These are phyloP conservation scores for Odontocolon sp. DNA, from an alignment of 2,888 invertebrate species.

Conservation along the genomic window DNA sequence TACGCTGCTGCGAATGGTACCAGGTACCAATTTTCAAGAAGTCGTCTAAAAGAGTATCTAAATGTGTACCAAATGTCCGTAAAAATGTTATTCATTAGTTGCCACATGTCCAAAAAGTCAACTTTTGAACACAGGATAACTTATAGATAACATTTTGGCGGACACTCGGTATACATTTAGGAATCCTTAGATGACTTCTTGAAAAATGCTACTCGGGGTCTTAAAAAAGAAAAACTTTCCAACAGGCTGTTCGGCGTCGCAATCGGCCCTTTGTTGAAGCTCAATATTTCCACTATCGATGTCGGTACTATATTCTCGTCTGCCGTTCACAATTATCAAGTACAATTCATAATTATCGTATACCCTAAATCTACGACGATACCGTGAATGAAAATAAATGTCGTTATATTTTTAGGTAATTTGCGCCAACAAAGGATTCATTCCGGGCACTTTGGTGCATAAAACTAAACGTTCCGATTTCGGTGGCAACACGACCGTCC, in stretches of 20 bases:
- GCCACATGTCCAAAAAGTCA: no score
- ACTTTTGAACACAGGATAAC: no score
- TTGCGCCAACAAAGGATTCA: conserved; percentile 81
- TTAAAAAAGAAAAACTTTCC: background rate
- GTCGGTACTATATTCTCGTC: conserved; percentile 84
- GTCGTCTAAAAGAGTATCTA: no score
- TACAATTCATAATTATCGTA: conserved; percentile 66
- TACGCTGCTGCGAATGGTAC: no score
- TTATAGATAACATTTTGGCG: no score
- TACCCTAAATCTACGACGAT: background rate
- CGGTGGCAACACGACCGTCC: conserved; percentile 83
- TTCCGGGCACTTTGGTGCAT: conserved; percentile 83
- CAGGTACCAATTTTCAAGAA: no score
- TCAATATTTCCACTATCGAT: conserved; percentile 84
- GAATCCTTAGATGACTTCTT: background rate
- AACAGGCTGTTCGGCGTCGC: conserved; percentile 82
- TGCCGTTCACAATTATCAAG: conserved; percentile 84
- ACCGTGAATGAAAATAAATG: background rate
- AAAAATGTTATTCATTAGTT: background rate
- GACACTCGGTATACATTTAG: no score
- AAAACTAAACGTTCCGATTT: conserved; percentile 82
- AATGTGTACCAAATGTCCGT: no score
- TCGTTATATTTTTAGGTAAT: conserved; percentile 65
- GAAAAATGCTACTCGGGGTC: no score
- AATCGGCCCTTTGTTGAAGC: conserved; percentile 83